Base-by-base conservation (phyloP, 2,113 vertebrate genomes). In the Cygnus buccinator region DNA sequence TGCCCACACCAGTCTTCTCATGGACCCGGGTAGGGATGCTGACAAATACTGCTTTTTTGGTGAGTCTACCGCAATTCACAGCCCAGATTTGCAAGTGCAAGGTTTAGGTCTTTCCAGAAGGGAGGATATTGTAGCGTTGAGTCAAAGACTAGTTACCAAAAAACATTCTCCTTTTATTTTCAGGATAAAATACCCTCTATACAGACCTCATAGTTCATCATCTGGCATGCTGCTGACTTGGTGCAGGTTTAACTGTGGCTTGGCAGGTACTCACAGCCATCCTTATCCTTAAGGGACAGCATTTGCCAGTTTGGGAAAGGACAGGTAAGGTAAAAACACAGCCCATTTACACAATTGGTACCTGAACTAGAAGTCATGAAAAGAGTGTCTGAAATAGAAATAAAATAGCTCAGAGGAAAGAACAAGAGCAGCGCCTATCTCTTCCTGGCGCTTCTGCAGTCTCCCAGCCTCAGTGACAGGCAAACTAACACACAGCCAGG, bases 401-500 rank as follows among this genome's bases (percentile, higher is more conserved):
- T 50, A 26, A 92, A 93, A 87, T 19, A 82, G 79, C 83, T 94
- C 66, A 65, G 76, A 81, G 94, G 76, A 67, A 88, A 84, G 35
- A 72, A 72, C 26, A 80, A 75, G 37, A 89, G 77, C 66, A 55
- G 89, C 10, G 87, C 81, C 65, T 57, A 4, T 50, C 91, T 84
- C 76, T 91, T 76, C 76, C 66, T 31, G 54, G 48, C 1, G 9
- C 62, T 65, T 92, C 61, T 89, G 86, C 81, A 90, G 73, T 65
- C 1, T 0, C 29, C 46, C 28, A 81, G 90, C 68, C 46, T 89
- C 6, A 39, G 57, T 4, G 2, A 67, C 66, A 59, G 79, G 65
- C 79, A 81, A 22, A 3, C 11, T 16, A 44, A 3, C 25, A 7
- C 52, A 31, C n/a, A 79, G 83, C 83, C 86, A 87, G 54, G 68